Conservation (phyloP, 1,140 invertebrate genomes). For the Drosophila funebris region DNA sequence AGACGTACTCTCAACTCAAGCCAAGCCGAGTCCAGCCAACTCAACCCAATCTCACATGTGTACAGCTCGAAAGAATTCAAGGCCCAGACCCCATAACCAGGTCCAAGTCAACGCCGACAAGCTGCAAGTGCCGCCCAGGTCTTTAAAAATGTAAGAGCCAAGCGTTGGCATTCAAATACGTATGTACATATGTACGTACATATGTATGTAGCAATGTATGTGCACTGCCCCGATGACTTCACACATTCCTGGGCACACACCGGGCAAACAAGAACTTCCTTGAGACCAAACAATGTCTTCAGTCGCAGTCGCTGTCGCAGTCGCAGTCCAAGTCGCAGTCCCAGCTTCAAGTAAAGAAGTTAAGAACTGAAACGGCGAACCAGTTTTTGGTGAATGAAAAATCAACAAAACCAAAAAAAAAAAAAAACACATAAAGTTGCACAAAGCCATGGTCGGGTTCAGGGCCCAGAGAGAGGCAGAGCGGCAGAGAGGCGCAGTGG, state of each 20-base stretch:
- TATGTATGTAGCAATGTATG: constrained; percentile 6
- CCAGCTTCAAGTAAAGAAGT: constrained; percentile 52
- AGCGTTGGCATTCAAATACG: constrained; percentile 67
- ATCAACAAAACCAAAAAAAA: constrained; percentile 67
- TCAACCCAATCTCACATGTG: neutral
- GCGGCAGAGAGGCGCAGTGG: constrained; percentile 5
- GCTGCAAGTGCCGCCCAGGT: constrained; percentile 76
- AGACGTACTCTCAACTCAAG: constrained; percentile 21
- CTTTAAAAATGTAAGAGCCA: constrained; percentile 73
- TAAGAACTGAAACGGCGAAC: constrained; percentile 73
- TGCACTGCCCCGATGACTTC: constrained; percentile 67
- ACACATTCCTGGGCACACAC: constrained; percentile 67
- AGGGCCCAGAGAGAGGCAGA: constrained; percentile 22
- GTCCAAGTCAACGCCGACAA: constrained; percentile 8
- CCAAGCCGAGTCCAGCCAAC: no score
- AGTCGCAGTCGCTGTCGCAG: neutral
- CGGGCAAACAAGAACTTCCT: constrained; percentile 49
- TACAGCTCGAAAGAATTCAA: constrained; percentile 51
- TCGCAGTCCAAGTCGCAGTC: neutral
- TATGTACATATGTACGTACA: constrained; percentile 9
- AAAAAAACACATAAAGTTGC: constrained; percentile 55
- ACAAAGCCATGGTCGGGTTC: constrained; percentile 38
- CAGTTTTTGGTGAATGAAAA: constrained; percentile 82
- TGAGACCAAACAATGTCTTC: constrained; percentile 49
- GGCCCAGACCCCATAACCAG: constrained; percentile 7